Evolutionary conservation across 2,797 vertebrate species (phyloP), one percentile per base, ranked within the genome.

Genomic region (Setipinna tenuifilis): DNA sequence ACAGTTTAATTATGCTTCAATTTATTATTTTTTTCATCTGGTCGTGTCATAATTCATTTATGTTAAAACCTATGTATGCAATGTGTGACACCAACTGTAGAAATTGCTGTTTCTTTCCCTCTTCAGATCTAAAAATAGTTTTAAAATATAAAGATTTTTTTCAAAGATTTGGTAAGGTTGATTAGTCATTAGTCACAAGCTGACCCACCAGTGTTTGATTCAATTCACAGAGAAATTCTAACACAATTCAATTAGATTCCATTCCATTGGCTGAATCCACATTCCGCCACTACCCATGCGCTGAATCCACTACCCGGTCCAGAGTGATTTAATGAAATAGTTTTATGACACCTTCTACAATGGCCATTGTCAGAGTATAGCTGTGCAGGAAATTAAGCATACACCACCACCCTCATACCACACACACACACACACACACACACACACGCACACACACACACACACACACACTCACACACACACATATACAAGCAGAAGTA

Each of bases 371-470:
- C 71, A 78, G 71, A 21, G 2, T 44, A 41, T 21, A 44, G 71
- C 31, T 44, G 71, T 21, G 31, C 17, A 78, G 71, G 35, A 78
- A 78, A 78, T 78, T 11, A 78, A 78, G 31, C 71, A 35, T 71
- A 16, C 28, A 65, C 61, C 25, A 5, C 2, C 35, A 41, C 35
- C 1, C 35, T 41, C 2, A 41, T 62, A 50, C 50, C 82, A 86
- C 61, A 83, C 82, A 54, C 50, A 54, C n/a, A 88, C 81, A 84
- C 25, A 71, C 21, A 46, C 84, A 31, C 31, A 84, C 28, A 83
- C 19, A 81, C 44, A 78, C 31, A 78, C 31, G 17, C 12, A 35
- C 28, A 71, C 65, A 35, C 12, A 17, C 12, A 35, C 65, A 35
- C 28, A 35, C 25, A 71, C 65, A 71, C 28, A 71, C 25, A 71